Conservation (phyloP, 2,113 vertebrate genomes). For the Protobothrops flavoviridis region DNA sequence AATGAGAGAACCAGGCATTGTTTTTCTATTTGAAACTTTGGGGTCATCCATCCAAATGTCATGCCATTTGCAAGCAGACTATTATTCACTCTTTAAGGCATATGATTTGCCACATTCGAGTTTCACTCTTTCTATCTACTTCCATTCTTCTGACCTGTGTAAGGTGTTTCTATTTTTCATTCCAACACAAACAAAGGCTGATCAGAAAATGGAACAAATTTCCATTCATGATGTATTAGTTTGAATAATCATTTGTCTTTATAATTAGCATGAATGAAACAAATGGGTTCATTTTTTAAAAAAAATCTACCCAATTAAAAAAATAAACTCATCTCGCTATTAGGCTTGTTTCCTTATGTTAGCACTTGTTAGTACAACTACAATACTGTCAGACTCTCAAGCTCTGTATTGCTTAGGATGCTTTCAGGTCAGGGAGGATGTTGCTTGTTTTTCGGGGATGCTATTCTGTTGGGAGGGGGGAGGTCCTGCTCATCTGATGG, state of each 20-base stretch:
- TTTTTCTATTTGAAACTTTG: background rate
- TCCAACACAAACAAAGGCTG: background rate
- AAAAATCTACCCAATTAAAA: background rate
- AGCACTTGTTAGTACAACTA: background rate
- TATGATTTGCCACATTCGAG: background rate
- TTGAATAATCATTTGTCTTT: background rate
- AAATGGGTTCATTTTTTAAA: background rate
- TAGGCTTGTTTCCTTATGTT: background rate
- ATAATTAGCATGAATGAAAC: background rate
- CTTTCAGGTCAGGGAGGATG: too few relatives aligned
- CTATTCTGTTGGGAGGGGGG: too few relatives aligned
- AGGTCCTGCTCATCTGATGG: too few relatives aligned
- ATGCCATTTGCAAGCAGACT: background rate
- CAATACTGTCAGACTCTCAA: background rate
- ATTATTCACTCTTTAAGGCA: background rate
- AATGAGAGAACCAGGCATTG: background rate
- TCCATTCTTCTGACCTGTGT: background rate
- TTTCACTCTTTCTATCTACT: background rate
- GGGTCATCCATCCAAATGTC: background rate
- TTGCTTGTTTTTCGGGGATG: too few relatives aligned
- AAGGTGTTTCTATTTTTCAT: background rate
- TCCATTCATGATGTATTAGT: background rate
- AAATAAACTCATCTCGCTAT: background rate
- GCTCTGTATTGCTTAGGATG: too few relatives aligned
- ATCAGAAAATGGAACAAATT: background rate